Conservation (phyloP, 2,797 vertebrate species). For the Cossypha niveicapilla region DNA sequence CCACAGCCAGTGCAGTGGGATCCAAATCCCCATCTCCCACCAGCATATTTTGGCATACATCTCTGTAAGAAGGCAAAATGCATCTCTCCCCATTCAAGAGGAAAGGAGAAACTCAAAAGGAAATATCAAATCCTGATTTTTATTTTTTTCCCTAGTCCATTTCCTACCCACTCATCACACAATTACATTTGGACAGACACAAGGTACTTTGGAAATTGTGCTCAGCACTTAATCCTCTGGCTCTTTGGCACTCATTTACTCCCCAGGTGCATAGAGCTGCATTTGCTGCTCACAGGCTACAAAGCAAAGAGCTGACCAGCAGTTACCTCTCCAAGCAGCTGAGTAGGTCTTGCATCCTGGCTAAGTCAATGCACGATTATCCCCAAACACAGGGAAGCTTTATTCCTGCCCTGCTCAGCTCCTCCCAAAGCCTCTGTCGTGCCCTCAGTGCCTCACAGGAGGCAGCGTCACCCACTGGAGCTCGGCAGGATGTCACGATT, state of each 20-base stretch:
- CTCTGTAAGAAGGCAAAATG: background rate
- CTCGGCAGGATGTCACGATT: background rate
- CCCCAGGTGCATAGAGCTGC: constrained; percentile 12
- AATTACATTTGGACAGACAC: background rate
- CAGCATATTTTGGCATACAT: background rate
- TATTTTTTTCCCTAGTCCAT: background rate
- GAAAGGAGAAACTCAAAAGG: background rate
- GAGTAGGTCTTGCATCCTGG: background rate
- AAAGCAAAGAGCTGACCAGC: background rate
- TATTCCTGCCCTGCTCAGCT: background rate
- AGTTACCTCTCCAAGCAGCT: background rate
- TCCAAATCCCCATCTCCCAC: background rate
- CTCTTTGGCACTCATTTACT: background rate
- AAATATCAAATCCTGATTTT: background rate
- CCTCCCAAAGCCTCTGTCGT: background rate
- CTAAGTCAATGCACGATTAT: background rate
- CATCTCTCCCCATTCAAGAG: background rate
- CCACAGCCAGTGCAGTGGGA: background rate
- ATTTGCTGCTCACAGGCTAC: background rate
- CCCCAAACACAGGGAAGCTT: background rate
- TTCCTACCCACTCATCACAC: background rate
- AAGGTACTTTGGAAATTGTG: background rate
- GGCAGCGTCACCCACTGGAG: background rate
- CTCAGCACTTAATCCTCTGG: background rate
- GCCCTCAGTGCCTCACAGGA: background rate